A percentile compares a stretch with the other conserved stretches of the same genome.
phyloP scores from a whole-genome alignment of 2,888 invertebrate species.

The Dolichopus griseipennis region DNA sequence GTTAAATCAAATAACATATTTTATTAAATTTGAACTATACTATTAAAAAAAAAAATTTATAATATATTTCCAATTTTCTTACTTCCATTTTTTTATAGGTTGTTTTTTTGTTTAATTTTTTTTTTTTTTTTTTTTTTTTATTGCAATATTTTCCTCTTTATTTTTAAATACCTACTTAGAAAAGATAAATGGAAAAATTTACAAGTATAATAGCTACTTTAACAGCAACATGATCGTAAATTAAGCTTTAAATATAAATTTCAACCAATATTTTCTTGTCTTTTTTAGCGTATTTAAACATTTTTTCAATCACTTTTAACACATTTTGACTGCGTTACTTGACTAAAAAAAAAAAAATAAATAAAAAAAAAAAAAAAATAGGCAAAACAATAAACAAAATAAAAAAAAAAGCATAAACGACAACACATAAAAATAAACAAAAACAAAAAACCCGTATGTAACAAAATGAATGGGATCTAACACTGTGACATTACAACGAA shows the following conservation, averaged over 20 bases:
- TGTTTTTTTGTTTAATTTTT: too few relatives aligned
- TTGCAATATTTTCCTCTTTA: not conserved
- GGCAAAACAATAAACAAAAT: too few relatives aligned
- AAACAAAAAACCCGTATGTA: not conserved
- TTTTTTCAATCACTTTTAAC: slow-evolving; percentile 6
- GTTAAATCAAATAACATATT: not conserved
- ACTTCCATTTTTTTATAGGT: too few relatives aligned
- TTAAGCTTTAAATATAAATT: slow-evolving; percentile 7
- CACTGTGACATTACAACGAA: not conserved
- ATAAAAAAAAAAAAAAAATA: too few relatives aligned
- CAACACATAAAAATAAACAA: too few relatives aligned
- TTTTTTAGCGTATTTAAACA: slow-evolving; percentile 4
- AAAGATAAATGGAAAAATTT: not conserved
- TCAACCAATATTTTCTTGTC: slow-evolving; percentile 6
- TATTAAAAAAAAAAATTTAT: not conserved
- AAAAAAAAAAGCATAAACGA: not conserved
- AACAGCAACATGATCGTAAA: slow-evolving; percentile 9
- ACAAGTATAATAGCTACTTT: slow-evolving; percentile 7
- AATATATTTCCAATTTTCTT: too few relatives aligned
- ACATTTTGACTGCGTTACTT: slow-evolving; percentile 1
- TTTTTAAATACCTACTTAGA: not conserved
- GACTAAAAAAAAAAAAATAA: not conserved
- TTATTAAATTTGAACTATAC: slow-evolving; percentile 2
- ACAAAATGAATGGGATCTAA: not conserved
- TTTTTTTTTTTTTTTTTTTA: too few relatives aligned